These are phyloP conservation scores for Murina feae DNA, from an alignment of 2,113 vertebrate species.

Conservation along the genomic window DNA sequence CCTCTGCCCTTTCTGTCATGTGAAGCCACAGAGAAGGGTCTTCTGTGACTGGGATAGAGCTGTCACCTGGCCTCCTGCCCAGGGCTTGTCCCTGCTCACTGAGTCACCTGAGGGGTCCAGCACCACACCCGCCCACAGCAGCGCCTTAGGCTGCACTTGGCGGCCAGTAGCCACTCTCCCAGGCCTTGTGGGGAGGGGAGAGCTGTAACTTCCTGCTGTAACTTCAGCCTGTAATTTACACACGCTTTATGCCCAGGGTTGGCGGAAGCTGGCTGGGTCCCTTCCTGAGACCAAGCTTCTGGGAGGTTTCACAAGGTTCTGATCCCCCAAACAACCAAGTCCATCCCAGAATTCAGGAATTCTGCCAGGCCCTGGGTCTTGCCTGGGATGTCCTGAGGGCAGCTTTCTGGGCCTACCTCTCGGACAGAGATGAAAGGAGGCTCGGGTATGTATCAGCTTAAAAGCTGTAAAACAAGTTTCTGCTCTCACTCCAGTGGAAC, in stretches of 20 bases:
- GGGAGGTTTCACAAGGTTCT: neutral
- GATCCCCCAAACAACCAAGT: neutral
- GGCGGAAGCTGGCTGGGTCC: neutral
- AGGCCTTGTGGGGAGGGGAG: neutral
- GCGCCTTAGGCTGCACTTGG: neutral
- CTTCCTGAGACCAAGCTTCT: neutral
- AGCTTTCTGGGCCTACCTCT: neutral
- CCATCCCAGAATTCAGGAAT: neutral
- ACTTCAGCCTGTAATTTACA: neutral
- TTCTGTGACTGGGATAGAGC: neutral
- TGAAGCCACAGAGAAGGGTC: neutral
- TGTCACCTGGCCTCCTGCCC: neutral
- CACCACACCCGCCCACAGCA: neutral
- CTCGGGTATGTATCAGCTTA: neutral
- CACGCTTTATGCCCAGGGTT: accelerated
- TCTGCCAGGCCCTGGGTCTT: neutral
- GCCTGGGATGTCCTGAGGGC: neutral
- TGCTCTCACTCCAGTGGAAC: neutral
- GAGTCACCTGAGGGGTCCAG: neutral
- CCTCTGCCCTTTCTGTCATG: neutral
- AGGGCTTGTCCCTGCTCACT: neutral
- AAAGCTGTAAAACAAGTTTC: neutral
- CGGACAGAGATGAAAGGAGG: neutral
- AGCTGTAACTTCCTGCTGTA: neutral
- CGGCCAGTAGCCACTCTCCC: neutral